A percentile compares a stretch with the other conserved stretches of the same genome.
Evolutionary conservation across 2,888 invertebrate species (phyloP).

Genomic region (Endomychus coccineus): DNA sequence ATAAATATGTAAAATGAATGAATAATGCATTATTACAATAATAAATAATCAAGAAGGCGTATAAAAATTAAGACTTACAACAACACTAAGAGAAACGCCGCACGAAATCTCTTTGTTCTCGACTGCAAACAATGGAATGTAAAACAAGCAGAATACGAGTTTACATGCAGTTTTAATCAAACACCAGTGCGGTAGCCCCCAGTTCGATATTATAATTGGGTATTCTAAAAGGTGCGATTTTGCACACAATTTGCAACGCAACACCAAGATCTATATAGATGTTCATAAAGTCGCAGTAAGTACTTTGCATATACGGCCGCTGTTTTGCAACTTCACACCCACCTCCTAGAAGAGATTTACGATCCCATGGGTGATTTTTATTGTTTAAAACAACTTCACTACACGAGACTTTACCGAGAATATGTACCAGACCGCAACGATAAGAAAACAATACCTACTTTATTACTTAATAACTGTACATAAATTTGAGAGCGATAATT

Average conservation of each 20-base stretch:
- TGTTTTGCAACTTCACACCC: constrained; percentile 36
- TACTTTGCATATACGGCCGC: constrained; percentile 29
- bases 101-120: constrained; percentile 44
- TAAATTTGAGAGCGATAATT: too few relatives aligned
- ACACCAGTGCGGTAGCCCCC: constrained; percentile 37
- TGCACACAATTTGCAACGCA: constrained; percentile 43
- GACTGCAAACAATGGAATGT: constrained; percentile 43
- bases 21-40: constrained; percentile 32
- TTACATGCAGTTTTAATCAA: constrained; percentile 47
- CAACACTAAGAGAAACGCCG: constrained; percentile 37
- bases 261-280: constrained; percentile 28
- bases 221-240: constrained; percentile 41
- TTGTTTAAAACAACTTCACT: constrained; percentile 35
- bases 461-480: constrained; percentile 16
- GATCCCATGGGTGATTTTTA: constrained; percentile 31
- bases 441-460: constrained; percentile 16
- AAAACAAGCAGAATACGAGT: constrained; percentile 42
- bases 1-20: constrained; percentile 33
- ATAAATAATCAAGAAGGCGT: constrained; percentile 36
- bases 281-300: constrained; percentile 32
- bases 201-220: constrained; percentile 43
- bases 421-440: constrained; percentile 12
- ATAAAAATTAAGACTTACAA: constrained; percentile 38
- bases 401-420: constrained; percentile 18
- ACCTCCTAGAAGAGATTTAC: constrained; percentile 28